These are phyloP conservation scores for Caligus rogercresseyi DNA, from an alignment of 1,140 invertebrate genomes.

Conservation along the genomic window DNA sequence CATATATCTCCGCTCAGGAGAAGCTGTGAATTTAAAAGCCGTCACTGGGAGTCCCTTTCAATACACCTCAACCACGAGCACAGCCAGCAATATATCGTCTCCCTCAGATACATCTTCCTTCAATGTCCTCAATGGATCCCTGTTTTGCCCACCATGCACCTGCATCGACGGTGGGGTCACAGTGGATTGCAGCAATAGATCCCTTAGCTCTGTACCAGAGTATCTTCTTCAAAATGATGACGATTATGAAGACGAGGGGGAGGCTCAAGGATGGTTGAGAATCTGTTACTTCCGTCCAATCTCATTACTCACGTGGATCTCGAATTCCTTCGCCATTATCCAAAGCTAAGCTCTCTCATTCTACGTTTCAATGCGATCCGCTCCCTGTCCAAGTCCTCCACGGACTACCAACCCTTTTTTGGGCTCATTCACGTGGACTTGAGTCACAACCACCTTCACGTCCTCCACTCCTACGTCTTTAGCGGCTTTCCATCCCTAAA, in stretches of 20 bases:
- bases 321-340: not conserved
- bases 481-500: conserved; percentile 6
- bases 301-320: not conserved
- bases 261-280: not conserved
- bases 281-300: not conserved
- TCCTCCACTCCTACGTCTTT: conserved; percentile 18
- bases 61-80: too few species aligned
- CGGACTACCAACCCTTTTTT: conserved; percentile 7
- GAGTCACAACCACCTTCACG: conserved; percentile 11
- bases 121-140: not conserved
- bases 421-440: conserved; percentile 4
- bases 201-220: not conserved
- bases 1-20: too few species aligned
- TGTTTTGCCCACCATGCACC: not conserved
- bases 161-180: not conserved
- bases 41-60: too few species aligned
- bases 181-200: not conserved
- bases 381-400: not conserved
- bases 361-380: not conserved
- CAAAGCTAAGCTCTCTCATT: not conserved
- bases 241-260: not conserved
- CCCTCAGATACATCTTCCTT: too few species aligned
- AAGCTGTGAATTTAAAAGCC: too few species aligned
- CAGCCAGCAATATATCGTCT: too few species aligned
- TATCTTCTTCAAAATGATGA: not conserved